These are phyloP conservation scores for Probaryconus sp. DNA, from an alignment of 1,140 invertebrate genomes.

Conservation along the genomic window DNA sequence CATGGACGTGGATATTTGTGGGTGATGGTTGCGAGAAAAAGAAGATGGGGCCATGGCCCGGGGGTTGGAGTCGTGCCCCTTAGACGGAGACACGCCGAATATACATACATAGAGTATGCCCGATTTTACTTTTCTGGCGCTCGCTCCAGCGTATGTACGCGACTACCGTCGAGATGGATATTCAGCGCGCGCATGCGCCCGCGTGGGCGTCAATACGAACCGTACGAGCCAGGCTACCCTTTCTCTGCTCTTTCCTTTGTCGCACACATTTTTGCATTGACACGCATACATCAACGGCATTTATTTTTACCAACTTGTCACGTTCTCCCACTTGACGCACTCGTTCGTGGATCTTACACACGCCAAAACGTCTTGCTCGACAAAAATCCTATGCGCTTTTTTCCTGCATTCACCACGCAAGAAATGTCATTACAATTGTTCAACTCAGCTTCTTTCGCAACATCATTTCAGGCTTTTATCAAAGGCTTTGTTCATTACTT, in stretches of 20 bases:
- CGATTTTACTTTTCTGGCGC: slow-evolving; percentile 1
- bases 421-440: too few species aligned
- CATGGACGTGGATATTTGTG: slow-evolving; percentile 30
- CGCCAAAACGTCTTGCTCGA: slow-evolving; percentile 30
- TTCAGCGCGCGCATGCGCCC: slow-evolving; percentile 68
- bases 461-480: too few species aligned
- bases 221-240: slow-evolving; percentile 68
- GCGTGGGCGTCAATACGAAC: slow-evolving; percentile 74
- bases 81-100: slow-evolving; percentile 23
- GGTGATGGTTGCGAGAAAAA: slow-evolving; percentile 24
- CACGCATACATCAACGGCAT: slow-evolving; percentile 42
- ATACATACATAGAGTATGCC: slow-evolving; percentile 6
- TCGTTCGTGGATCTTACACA: slow-evolving; percentile 23
- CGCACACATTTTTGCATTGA: slow-evolving; percentile 60
- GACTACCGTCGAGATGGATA: slow-evolving; percentile 20
- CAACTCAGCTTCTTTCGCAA: too few species aligned
- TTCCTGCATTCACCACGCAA: neutral
- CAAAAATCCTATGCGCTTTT: slow-evolving; percentile 8
- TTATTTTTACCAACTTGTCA: slow-evolving; percentile 34
- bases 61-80: slow-evolving; percentile 22
- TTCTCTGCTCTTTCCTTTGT: slow-evolving; percentile 68
- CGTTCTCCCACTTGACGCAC: slow-evolving; percentile 34
- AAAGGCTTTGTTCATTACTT: too few species aligned
- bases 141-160: slow-evolving; percentile 29
- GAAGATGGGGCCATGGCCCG: slow-evolving; percentile 14